Percentiles rank a stretch among this genome's conserved stretches.
Evolutionary conservation across 2,888 invertebrate genomes (phyloP).

Genomic region (Sericinus montela): DNA sequence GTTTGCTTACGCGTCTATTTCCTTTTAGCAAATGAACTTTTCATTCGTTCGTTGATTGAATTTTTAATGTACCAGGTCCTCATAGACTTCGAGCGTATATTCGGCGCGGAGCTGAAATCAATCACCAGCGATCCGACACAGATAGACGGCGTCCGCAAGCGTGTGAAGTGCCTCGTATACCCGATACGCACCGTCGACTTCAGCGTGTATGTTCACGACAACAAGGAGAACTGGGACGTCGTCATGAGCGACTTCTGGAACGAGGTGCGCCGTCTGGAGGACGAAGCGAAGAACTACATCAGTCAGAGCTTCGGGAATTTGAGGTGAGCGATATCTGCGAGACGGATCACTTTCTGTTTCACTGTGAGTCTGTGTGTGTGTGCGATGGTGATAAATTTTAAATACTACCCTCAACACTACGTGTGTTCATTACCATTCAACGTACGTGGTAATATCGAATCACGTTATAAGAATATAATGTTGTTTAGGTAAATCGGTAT

Average conservation of each 20-base stretch:
- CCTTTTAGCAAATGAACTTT: too few relatives aligned
- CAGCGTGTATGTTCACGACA: slow-evolving; percentile 88
- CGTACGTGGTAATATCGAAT: too few relatives aligned
- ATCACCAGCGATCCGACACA: slow-evolving; percentile 92
- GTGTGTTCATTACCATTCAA: too few relatives aligned
- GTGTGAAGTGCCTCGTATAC: slow-evolving; percentile 86
- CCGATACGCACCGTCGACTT: slow-evolving; percentile 89
- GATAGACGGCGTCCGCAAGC: slow-evolving; percentile 90
- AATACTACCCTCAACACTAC: too few relatives aligned
- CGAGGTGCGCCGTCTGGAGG: slow-evolving; percentile 86
- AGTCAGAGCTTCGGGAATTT: slow-evolving; percentile 91
- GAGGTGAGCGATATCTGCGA: slow-evolving; percentile 68
- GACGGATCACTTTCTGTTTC: too few relatives aligned
- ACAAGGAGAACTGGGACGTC: slow-evolving; percentile 92
- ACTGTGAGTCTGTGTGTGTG: too few relatives aligned
- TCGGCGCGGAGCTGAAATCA: slow-evolving; percentile 91
- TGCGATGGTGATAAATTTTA: too few relatives aligned
- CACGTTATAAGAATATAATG: too few relatives aligned
- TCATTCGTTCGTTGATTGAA: too few relatives aligned
- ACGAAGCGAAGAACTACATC: slow-evolving; percentile 90
- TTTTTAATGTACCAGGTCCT: slow-evolving; percentile 76
- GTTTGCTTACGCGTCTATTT: too few relatives aligned
- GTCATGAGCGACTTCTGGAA: slow-evolving; percentile 87
- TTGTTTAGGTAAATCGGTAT: too few relatives aligned
- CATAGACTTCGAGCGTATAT: slow-evolving; percentile 93